Percentiles rank a stretch among this genome's conserved stretches.
Evolutionary conservation across 2,888 invertebrate genomes (phyloP).

Genomic region (Drosophila cognata): DNA sequence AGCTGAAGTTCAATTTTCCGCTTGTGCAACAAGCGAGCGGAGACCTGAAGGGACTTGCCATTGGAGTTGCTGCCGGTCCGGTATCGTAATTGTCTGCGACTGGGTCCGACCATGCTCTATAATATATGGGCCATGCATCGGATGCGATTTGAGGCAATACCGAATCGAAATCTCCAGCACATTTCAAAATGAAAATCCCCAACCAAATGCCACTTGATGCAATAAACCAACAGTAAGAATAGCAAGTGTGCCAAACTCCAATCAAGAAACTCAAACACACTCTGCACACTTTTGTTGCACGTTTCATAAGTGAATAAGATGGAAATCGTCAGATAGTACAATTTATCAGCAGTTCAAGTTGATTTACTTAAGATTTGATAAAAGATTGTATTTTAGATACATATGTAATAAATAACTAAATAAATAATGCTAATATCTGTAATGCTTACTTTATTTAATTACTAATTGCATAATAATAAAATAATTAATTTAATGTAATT

Average conservation of each 20-base stretch:
- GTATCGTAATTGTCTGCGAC: conserved; percentile 77
- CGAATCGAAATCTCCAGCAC: conserved; percentile 63
- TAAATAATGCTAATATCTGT: no score
- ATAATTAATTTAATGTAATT: background rate
- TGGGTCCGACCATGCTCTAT: conserved; percentile 66
- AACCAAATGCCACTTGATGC: conserved; percentile 80
- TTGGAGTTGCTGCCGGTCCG: conserved; percentile 38
- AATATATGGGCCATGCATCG: conserved; percentile 73
- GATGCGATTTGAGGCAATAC: conserved; percentile 72
- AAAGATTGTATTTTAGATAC: no score
- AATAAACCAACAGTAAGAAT: conserved; percentile 74
- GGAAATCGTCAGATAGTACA: background rate
- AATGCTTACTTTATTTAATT: no score
- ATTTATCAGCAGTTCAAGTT: background rate
- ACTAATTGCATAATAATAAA: background rate
- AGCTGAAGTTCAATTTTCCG: conserved; percentile 74
- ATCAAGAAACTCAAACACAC: conserved; percentile 25
- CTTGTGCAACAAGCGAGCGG: background rate
- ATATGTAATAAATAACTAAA: background rate
- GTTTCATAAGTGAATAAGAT: background rate
- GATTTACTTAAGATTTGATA: background rate
- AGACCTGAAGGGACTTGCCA: background rate
- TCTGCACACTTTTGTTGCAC: conserved; percentile 3
- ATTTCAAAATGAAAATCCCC: conserved; percentile 81
- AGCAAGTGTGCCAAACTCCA: conserved; percentile 6